A percentile compares a stretch with the other conserved stretches of the same genome.
Evolutionary conservation across 2,797 vertebrate species (phyloP).

Genomic region (Tragopan temminckii): DNA sequence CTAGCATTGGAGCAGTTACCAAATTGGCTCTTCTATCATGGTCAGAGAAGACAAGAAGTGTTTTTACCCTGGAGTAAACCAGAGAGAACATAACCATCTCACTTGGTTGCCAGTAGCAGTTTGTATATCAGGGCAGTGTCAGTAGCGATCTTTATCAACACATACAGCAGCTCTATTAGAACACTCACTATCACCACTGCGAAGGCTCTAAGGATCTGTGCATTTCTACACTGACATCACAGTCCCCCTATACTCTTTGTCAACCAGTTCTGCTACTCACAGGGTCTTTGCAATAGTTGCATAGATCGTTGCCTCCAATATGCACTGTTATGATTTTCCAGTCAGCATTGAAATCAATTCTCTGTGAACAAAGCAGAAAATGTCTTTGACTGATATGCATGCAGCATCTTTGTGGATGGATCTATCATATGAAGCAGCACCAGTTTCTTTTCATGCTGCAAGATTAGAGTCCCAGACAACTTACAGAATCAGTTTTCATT

Average conservation of each 20-base stretch:
- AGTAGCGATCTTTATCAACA: neutral
- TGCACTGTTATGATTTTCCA: conserved; percentile 96
- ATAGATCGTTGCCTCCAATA: conserved; percentile 89
- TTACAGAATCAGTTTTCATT: conserved; percentile 89
- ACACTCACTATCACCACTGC: neutral
- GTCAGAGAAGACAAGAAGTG: neutral
- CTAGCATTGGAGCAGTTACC: neutral
- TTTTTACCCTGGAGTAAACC: neutral
- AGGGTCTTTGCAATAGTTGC: conserved; percentile 88
- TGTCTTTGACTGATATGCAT: neutral
- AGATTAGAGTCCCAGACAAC: conserved; percentile 17
- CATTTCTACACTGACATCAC: neutral
- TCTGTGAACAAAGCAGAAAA: conserved; percentile 77
- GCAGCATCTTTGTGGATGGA: neutral
- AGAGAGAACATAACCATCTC: neutral
- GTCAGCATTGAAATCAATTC: conserved; percentile 87
- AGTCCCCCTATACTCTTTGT: neutral
- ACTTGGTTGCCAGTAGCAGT: neutral
- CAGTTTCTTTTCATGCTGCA: neutral
- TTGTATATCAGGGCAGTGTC: neutral
- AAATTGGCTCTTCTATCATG: neutral
- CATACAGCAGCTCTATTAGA: neutral
- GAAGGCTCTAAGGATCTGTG: neutral
- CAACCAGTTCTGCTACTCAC: conserved; percentile 79
- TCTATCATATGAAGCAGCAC: neutral